Percentiles rank a stretch among this genome's conserved stretches.
These are phyloP conservation scores for Microctenopoma steveboyesi DNA, from an alignment of 2,797 vertebrate genomes.

Conservation along the genomic window DNA sequence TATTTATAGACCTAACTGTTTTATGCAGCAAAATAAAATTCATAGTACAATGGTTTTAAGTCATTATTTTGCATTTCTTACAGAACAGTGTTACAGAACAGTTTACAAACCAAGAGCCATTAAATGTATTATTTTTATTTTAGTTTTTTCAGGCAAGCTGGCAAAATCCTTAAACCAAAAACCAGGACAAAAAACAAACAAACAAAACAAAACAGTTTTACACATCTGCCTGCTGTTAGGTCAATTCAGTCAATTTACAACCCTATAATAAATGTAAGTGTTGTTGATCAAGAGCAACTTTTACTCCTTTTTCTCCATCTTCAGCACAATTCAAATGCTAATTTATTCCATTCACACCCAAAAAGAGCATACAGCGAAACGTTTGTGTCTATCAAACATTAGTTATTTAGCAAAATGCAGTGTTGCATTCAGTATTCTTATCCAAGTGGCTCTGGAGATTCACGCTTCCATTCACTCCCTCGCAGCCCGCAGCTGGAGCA, in stretches of 20 bases:
- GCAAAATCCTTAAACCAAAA: conserved; percentile 4
- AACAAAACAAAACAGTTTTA: conserved; percentile 1
- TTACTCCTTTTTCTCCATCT: conserved; percentile 42
- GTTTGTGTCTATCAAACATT: conserved; percentile 76
- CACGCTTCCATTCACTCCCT: conserved; percentile 63
- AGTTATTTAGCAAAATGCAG: conserved; percentile 75
- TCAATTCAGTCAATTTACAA: conserved; percentile 41
- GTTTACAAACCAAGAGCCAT: background rate
- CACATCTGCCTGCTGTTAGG: conserved; percentile 28
- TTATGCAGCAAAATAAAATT: no score
- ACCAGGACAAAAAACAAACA: background rate
- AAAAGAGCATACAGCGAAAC: conserved; percentile 68
- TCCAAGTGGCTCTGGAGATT: conserved; percentile 71
- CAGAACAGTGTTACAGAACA: background rate
- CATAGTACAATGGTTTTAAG: no score
- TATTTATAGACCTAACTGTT: no score
- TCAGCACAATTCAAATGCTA: conserved; percentile 65
- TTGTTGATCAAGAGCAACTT: conserved; percentile 37
- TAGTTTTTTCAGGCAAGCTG: background rate
- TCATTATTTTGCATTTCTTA: background rate
- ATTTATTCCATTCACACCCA: conserved; percentile 73
- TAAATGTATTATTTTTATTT: background rate
- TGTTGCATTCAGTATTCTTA: conserved; percentile 72
- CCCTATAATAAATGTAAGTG: conserved; percentile 47
- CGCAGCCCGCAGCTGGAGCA: conserved; percentile 61